A percentile compares a stretch with the other conserved stretches of the same genome.
These are phyloP conservation scores for Heliconius sara DNA, from an alignment of 2,888 invertebrate species.

Conservation along the genomic window DNA sequence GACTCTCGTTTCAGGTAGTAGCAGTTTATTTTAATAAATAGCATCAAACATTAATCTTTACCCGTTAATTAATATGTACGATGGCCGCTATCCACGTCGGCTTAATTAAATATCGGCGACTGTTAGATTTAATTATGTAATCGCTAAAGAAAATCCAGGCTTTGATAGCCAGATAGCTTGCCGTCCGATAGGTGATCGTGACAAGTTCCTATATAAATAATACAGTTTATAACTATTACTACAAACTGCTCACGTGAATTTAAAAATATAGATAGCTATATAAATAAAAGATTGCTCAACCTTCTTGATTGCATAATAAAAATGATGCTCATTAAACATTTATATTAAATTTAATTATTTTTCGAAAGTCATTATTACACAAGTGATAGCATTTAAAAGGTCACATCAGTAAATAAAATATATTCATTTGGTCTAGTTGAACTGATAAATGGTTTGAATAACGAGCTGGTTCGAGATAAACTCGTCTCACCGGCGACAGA, in stretches of 20 bases:
- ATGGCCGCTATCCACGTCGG: conserved; percentile 43
- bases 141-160: conserved; percentile 44
- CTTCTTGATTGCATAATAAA: conserved; percentile 8
- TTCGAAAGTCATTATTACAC: conserved; percentile 19
- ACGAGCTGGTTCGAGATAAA: conserved; percentile 69
- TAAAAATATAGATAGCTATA: background rate
- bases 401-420: conserved; percentile 20
- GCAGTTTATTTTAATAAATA: conserved; percentile 36
- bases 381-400: conserved; percentile 21
- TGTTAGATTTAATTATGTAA: conserved; percentile 52
- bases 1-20: background rate
- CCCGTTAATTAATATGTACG: conserved; percentile 44
- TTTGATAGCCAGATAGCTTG: conserved; percentile 43
- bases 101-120: conserved; percentile 51
- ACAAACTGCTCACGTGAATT: background rate
- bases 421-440: conserved; percentile 26
- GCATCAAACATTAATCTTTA: conserved; percentile 33
- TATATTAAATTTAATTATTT: background rate
- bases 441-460: conserved; percentile 66
- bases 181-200: conserved; percentile 41
- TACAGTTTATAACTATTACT: conserved; percentile 6
- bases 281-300: background rate
- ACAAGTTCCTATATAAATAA: conserved; percentile 24
- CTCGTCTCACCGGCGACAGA: conserved; percentile 70
- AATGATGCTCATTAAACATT: background rate